phyloP scores from a whole-genome alignment of 2,113 vertebrate genomes.

The Clupea harengus region DNA sequence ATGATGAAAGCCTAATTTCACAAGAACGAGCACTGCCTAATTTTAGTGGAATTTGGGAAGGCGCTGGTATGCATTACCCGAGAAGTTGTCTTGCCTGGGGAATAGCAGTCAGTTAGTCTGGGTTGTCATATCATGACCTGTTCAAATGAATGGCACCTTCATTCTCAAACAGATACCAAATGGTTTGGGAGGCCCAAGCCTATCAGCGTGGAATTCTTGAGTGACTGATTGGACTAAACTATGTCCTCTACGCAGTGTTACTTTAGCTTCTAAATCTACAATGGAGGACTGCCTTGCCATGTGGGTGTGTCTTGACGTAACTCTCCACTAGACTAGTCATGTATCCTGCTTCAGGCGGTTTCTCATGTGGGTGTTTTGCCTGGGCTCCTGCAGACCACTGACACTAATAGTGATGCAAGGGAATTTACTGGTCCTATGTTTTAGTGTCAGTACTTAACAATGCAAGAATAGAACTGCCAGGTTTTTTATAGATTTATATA shows the following conservation, averaged over 20 bases:
- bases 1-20: neutral
- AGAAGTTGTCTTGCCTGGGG: neutral
- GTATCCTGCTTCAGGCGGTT: neutral
- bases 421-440: neutral
- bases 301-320: constrained; percentile 24
- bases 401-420: neutral
- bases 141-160: neutral
- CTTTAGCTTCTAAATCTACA: neutral
- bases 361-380: constrained; percentile 10
- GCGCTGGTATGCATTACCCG: neutral
- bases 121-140: neutral
- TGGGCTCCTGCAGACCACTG: neutral
- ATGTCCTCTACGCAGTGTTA: neutral
- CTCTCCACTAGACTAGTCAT: constrained; percentile 17
- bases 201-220: neutral
- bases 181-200: neutral
- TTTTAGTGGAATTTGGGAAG: neutral
- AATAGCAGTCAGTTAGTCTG: neutral
- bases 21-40: neutral
- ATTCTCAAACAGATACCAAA: neutral
- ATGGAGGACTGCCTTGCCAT: neutral
- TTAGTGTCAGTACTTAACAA: neutral
- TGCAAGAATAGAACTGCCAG: neutral
- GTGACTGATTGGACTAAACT: neutral
- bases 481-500: too few relatives aligned